These are phyloP conservation scores for Rhinoraja longicauda DNA, from an alignment of 2,797 vertebrate genomes.

Conservation along the genomic window DNA sequence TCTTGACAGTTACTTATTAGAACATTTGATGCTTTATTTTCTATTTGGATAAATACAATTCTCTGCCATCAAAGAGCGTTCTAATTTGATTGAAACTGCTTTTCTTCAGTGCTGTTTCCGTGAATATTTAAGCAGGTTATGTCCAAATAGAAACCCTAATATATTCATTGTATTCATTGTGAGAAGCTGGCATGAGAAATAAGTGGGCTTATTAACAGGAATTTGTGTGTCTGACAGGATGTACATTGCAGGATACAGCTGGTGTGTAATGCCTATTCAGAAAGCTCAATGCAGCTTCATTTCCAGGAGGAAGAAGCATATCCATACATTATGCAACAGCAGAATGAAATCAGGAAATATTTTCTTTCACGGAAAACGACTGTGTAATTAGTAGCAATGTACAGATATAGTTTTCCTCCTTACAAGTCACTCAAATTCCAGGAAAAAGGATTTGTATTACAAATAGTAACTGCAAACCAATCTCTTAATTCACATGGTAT, in stretches of 20 bases:
- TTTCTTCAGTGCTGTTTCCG: not conserved
- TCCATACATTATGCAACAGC: constrained; percentile 37
- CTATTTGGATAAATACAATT: not conserved
- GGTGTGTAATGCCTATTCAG: constrained; percentile 18
- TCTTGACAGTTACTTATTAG: not conserved
- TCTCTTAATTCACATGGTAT: no score
- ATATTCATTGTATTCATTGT: constrained; percentile 14
- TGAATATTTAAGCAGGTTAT: constrained; percentile 21
- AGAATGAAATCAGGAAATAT: not conserved
- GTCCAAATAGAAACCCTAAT: not conserved
- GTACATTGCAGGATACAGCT: not conserved
- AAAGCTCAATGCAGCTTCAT: constrained; percentile 19
- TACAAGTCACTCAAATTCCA: not conserved
- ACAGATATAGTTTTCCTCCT: not conserved
- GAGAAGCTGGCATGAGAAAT: not conserved
- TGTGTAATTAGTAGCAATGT: not conserved
- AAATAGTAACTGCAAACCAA: not conserved
- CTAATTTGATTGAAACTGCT: not conserved
- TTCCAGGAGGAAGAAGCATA: not conserved
- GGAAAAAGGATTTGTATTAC: not conserved
- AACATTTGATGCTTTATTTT: not conserved
- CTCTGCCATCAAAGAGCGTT: not conserved
- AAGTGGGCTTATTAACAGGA: constrained; percentile 34
- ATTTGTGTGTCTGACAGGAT: constrained; percentile 27
- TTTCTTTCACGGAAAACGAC: not conserved